Evolutionary conservation across 2,888 invertebrate species (phyloP), one percentile per base, ranked within the genome.

Genomic region (Megalurothrips usitatus): DNA sequence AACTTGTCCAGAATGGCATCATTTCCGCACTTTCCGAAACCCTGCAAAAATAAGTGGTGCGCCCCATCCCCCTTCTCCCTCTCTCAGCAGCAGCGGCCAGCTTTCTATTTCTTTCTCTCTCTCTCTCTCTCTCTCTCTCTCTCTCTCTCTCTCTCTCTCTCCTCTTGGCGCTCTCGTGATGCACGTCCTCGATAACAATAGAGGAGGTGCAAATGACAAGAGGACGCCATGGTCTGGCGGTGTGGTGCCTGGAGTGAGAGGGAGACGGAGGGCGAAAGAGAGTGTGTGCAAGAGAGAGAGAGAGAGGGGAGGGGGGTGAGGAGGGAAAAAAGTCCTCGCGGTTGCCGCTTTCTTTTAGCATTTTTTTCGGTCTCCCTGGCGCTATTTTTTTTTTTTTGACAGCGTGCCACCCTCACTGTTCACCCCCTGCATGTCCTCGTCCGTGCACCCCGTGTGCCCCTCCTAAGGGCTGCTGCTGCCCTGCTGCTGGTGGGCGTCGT

Each of bases 81-180:
- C 34, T 6, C 34, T 43, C 6, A n/a, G n/a, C n/a, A n/a, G n/a
- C n/a, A n/a, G n/a, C n/a, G n/a, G 79, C 49, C 23, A 49, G 79
- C 49, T 79, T 48, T 19, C 48, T 34, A 43, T 58, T 4, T 34
- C 58, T 79, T 80, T 81, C 49, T 81, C 79, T 19, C 79, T 79
- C 81, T 81, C 79, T 81, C 79, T 81, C 79, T 63, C 81, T 81
- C 79, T 82, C 28, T 78, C 6, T 81, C 28, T 75, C 49, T 75
- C 34, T 28, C 47, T 81, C 81, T 83, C n/a, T 81, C 79, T 63
- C 81, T 81, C 79, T 82, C 28, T 78, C 6, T 81, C 28, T 75
- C 49, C 68, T 75, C 26, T 75, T 9, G 68, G 34, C 34, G 34
- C 34, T 43, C 68, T 75, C 10, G 68, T 75, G 79, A 81, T 81